Evolutionary conservation across 2,113 vertebrate genomes (phyloP).

Genomic region (Camelus dromedarius): DNA sequence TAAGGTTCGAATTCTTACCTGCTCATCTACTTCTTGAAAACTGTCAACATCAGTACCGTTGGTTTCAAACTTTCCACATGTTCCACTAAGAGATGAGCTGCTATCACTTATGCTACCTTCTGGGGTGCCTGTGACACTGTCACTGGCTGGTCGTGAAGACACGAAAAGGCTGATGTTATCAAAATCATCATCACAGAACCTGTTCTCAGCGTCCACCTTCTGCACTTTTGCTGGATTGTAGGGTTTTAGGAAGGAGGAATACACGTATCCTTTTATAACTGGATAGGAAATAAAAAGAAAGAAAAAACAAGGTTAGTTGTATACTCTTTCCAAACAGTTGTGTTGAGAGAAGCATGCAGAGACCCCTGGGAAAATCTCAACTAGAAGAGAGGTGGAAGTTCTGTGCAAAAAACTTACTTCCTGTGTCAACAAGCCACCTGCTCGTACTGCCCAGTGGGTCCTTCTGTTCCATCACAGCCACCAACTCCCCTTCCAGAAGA

Average conservation of each 20-base stretch:
- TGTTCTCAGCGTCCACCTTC: slow-evolving; percentile 80
- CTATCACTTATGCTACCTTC: slow-evolving; percentile 85
- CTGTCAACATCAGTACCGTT: slow-evolving; percentile 76
- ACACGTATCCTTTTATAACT: slow-evolving; percentile 94
- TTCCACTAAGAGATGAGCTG: slow-evolving; percentile 87
- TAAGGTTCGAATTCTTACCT: slow-evolving; percentile 71
- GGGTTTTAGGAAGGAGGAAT: slow-evolving; percentile 96
- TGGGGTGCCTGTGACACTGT: slow-evolving; percentile 84
- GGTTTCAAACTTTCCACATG: slow-evolving; percentile 85
- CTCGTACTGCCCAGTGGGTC: slow-evolving; percentile 94
- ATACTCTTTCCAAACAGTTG: background rate
- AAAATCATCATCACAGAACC: slow-evolving; percentile 91
- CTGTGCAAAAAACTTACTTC: slow-evolving; percentile 89
- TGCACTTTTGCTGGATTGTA: slow-evolving; percentile 93
- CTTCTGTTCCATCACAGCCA: slow-evolving; percentile 93
- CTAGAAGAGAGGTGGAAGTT: background rate
- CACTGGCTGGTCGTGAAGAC: slow-evolving; percentile 86
- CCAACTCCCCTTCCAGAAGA: slow-evolving; percentile 96
- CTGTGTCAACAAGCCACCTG: slow-evolving; percentile 97
- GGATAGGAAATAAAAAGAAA: slow-evolving; percentile 63
- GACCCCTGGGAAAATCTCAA: background rate
- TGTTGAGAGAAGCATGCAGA: background rate
- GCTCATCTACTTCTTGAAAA: slow-evolving; percentile 79
- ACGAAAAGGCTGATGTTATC: slow-evolving; percentile 97
- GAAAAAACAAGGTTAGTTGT: slow-evolving; percentile 35